These are phyloP conservation scores for Galeopsomyia nigrocyanea DNA, from an alignment of 2,888 invertebrate species.

Conservation along the genomic window DNA sequence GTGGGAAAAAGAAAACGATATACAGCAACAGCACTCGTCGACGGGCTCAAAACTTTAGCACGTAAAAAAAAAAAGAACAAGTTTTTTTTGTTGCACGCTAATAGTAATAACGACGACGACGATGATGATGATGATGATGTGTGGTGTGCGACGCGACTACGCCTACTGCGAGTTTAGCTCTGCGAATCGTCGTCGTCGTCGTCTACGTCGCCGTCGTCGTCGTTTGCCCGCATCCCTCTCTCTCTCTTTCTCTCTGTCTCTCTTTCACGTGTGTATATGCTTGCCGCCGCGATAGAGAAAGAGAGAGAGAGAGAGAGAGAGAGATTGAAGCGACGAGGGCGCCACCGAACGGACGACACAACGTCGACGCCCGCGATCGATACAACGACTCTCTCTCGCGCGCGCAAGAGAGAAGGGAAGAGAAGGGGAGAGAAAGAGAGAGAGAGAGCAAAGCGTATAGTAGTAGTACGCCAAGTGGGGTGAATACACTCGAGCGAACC, in stretches of 20 bases:
- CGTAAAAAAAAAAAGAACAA: too few species aligned
- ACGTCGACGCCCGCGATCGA: slow-evolving; percentile 66
- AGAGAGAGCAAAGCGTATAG: slow-evolving; percentile 33
- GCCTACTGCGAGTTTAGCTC: slow-evolving; percentile 46
- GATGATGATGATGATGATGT: too few species aligned
- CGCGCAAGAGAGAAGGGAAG: slow-evolving; percentile 28
- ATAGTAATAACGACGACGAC: too few species aligned
- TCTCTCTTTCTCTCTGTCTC: slow-evolving; percentile 10
- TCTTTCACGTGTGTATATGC: neutral
- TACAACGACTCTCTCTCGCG: slow-evolving; percentile 50
- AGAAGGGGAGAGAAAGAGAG: slow-evolving; percentile 11
- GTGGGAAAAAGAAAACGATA: too few species aligned
- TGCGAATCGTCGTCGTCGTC: neutral
- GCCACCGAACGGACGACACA: slow-evolving; percentile 63
- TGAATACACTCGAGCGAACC: too few species aligned
- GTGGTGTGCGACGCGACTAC: slow-evolving; percentile 50
- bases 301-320: slow-evolving; percentile 25
- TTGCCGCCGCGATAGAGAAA: neutral
- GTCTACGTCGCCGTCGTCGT: neutral
- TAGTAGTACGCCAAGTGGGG: slow-evolving; percentile 9
- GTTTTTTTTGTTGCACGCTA: too few species aligned
- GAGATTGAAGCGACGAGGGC: slow-evolving; percentile 55
- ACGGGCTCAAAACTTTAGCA: too few species aligned
- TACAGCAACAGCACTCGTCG: too few species aligned
- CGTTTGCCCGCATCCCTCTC: slow-evolving; percentile 4